Percentiles rank a stretch among this genome's conserved stretches.
Conservation (phyloP, 2,888 invertebrate species). For the Rhagonycha lutea region DNA sequence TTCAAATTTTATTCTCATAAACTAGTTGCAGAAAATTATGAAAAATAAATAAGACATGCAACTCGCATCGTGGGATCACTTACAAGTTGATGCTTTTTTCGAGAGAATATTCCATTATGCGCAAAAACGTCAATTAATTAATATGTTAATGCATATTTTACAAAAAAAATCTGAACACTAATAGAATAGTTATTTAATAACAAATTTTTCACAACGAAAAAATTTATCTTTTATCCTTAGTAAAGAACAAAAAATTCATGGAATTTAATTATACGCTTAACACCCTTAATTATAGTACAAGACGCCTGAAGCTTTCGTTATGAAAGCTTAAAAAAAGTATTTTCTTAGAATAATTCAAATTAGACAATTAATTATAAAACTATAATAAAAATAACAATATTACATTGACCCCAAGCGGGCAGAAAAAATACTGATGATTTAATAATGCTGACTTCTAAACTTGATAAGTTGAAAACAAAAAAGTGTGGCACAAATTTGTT, state of each 20-base stretch:
- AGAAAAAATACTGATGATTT: not conserved
- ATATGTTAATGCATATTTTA: constrained; percentile 19
- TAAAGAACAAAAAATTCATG: not conserved
- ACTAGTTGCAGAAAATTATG: constrained; percentile 38
- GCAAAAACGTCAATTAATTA: constrained; percentile 23
- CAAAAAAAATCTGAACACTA: constrained; percentile 9
- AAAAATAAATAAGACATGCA: constrained; percentile 42
- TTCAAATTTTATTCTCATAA: constrained; percentile 37
- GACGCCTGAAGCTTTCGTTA: not conserved
- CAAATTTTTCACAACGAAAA: not conserved
- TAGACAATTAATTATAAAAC: not conserved
- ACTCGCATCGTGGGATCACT: constrained; percentile 41
- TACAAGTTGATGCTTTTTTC: constrained; percentile 29
- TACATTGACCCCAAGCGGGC: not conserved
- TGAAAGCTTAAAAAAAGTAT: not conserved
- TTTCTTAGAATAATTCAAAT: not conserved
- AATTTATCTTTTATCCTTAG: not conserved
- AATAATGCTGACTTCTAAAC: not conserved
- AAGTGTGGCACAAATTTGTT: constrained; percentile 10
- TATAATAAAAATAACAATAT: not conserved
- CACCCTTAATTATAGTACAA: not conserved
- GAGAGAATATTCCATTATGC: constrained; percentile 30
- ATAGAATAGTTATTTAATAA: constrained; percentile 3
- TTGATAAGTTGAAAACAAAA: not conserved
- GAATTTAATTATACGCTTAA: not conserved